A percentile compares a stretch with the other conserved stretches of the same genome.
These are phyloP conservation scores for Agrotis ipsilon DNA, from an alignment of 2,888 invertebrate species.

Conservation along the genomic window DNA sequence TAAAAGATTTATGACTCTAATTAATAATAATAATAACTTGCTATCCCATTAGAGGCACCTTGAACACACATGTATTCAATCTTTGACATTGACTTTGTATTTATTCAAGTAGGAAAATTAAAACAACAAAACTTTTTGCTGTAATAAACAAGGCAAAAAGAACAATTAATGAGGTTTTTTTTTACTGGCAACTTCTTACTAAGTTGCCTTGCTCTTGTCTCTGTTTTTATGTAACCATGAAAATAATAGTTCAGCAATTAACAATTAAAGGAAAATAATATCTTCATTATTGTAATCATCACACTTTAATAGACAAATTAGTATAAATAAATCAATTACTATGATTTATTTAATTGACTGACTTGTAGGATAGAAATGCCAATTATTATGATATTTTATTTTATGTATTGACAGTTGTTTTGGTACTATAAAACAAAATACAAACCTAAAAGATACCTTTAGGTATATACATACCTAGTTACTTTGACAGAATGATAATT, in stretches of 20 bases:
- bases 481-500: too few relatives aligned
- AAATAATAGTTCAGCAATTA: slow-evolving; percentile 1
- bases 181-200: slow-evolving; percentile 10
- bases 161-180: slow-evolving; percentile 4
- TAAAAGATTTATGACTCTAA: slow-evolving; percentile 46
- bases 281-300: slow-evolving; percentile 5
- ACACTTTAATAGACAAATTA: slow-evolving; percentile 17
- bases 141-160: slow-evolving; percentile 6
- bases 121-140: slow-evolving; percentile 35
- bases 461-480: too few relatives aligned
- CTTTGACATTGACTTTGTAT: slow-evolving; percentile 26
- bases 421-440: too few relatives aligned
- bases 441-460: too few relatives aligned
- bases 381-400: not conserved
- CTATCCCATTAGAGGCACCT: slow-evolving; percentile 32
- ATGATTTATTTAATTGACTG: not conserved
- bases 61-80: slow-evolving; percentile 27
- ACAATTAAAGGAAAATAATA: slow-evolving; percentile 5
- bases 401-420: not conserved
- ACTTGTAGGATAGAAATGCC: not conserved
- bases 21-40: slow-evolving; percentile 42
- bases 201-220: slow-evolving; percentile 16
- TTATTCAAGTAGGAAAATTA: slow-evolving; percentile 22
- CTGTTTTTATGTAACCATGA: slow-evolving; percentile 25
- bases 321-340: not conserved